A percentile compares a stretch with the other conserved stretches of the same genome.
Conservation (phyloP, 2,888 invertebrate genomes). For the Oligia latruncula region DNA sequence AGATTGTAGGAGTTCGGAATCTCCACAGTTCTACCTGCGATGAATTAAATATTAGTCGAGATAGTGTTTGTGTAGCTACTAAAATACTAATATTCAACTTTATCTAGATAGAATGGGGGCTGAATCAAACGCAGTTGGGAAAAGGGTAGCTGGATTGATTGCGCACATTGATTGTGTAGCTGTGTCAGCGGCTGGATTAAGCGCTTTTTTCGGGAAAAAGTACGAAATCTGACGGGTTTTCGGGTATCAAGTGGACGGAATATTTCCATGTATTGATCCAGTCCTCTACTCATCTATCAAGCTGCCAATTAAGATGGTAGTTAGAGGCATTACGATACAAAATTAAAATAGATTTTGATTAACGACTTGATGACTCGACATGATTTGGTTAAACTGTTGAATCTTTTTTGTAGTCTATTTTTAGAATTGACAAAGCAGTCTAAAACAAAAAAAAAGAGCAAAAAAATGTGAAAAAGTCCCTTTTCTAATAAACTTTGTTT, state of each 20-base stretch:
- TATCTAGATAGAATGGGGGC: slow-evolving; percentile 29
- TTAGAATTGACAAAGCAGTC: neutral
- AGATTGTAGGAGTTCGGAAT: slow-evolving; percentile 12
- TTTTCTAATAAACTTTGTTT: slow-evolving; percentile 25
- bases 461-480: neutral
- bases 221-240: slow-evolving; percentile 37
- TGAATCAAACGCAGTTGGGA: slow-evolving; percentile 12
- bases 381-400: neutral
- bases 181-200: slow-evolving; percentile 48
- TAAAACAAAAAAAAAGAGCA: neutral
- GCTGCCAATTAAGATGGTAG: neutral
- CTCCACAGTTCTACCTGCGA: slow-evolving; percentile 36
- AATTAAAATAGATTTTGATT: neutral
- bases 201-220: slow-evolving; percentile 31
- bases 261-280: slow-evolving; percentile 34
- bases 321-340: neutral
- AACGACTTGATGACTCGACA: neutral
- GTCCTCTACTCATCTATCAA: neutral
- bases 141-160: slow-evolving; percentile 35
- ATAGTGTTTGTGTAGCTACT: slow-evolving; percentile 42
- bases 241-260: slow-evolving; percentile 16
- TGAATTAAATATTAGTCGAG: slow-evolving; percentile 58
- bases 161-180: slow-evolving; percentile 52
- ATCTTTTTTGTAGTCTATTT: neutral
- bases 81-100: slow-evolving; percentile 46